A percentile compares a stretch with the other conserved stretches of the same genome.
Conservation (phyloP, 2,113 vertebrate genomes). For the Myrmecobius fasciatus region DNA sequence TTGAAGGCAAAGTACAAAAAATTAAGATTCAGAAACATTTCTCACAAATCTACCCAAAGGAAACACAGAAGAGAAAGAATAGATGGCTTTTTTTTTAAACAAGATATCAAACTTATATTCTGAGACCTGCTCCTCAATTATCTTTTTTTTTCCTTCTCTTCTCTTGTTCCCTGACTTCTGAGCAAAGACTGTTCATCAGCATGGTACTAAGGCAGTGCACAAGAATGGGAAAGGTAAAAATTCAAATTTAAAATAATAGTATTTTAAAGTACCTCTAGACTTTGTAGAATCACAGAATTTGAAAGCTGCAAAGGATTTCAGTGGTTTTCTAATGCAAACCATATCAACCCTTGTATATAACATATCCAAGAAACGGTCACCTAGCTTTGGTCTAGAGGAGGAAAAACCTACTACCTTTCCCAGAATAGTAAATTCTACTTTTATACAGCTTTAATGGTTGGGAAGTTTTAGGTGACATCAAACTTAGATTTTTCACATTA, state of each 20-base stretch:
- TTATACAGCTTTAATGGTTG: background rate
- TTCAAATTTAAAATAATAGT: background rate
- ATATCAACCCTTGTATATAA: background rate
- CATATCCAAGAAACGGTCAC: background rate
- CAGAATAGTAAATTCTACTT: background rate
- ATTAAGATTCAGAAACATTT: conserved; percentile 40
- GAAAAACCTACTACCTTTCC: background rate
- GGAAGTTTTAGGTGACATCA: background rate
- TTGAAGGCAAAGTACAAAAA: conserved; percentile 43
- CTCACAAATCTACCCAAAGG: background rate
- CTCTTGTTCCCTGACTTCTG: conserved; percentile 21
- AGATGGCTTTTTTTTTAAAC: conserved; percentile 2
- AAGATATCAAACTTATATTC: background rate
- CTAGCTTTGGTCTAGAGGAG: background rate
- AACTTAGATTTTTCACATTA: background rate
- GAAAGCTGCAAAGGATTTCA: background rate
- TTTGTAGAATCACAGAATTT: background rate
- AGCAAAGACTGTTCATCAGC: background rate
- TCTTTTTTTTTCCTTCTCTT: background rate
- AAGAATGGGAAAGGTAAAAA: background rate
- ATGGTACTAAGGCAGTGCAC: conserved; percentile 15
- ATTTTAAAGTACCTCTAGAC: background rate
- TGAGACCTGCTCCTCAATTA: conserved; percentile 21
- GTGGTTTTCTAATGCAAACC: background rate
- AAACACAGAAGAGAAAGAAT: conserved; percentile 3